These are phyloP conservation scores for Hybos culiciformis DNA, from an alignment of 2,888 invertebrate species.

Conservation along the genomic window DNA sequence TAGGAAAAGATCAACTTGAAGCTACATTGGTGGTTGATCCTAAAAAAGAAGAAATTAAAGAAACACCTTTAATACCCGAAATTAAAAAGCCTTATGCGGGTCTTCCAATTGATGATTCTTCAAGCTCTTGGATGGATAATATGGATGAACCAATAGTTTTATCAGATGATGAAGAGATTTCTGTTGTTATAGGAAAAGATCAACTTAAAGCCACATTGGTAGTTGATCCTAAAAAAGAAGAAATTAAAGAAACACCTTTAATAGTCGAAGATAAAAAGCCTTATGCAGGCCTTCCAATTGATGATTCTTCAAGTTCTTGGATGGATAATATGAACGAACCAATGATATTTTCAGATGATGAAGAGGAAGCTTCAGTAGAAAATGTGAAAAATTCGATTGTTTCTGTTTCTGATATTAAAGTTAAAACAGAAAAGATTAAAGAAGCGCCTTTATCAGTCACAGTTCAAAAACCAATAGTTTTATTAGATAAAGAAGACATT, in stretches of 20 bases:
- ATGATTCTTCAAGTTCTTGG: conserved; percentile 21
- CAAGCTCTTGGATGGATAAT: conserved; percentile 28
- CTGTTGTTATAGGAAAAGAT: too few species aligned
- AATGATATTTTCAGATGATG: conserved; percentile 20
- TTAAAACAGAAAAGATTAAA: background rate
- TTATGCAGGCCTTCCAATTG: conserved; percentile 19
- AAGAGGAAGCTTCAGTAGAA: conserved; percentile 10
- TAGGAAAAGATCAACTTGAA: too few species aligned
- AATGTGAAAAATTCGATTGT: too few species aligned
- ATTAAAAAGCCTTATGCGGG: conserved; percentile 19
- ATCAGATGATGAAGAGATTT: conserved; percentile 15
- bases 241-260: too few species aligned
- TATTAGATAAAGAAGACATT: conserved; percentile 14
- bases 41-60: background rate
- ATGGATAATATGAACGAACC: conserved; percentile 23
- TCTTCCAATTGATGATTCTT: conserved; percentile 23
- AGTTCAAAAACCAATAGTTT: conserved; percentile 24
- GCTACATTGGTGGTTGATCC: background rate
- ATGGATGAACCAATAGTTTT: conserved; percentile 29
- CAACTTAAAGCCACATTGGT: too few species aligned
- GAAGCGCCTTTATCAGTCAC: conserved; percentile 1
- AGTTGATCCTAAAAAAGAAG: too few species aligned
- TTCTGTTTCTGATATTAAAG: too few species aligned
- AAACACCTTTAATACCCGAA: background rate
- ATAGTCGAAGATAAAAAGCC: too few species aligned